phyloP scores from a whole-genome alignment of 2,888 invertebrate species.

The Drosophila recens region DNA sequence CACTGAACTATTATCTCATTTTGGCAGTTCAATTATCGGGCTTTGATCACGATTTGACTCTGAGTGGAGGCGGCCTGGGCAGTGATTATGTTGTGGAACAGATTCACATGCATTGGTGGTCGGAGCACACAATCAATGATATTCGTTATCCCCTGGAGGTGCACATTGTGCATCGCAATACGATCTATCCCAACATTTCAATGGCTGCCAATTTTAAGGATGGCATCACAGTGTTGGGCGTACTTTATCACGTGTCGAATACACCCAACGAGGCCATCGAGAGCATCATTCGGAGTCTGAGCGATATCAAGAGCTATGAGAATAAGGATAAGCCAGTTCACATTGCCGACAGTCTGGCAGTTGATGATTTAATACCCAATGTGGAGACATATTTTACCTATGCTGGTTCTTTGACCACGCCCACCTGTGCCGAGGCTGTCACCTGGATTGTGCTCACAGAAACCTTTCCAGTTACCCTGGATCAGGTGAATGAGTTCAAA shows the following conservation, averaged over 20 bases:
- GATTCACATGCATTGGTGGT: conserved; percentile 94
- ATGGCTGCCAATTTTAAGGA: conserved; percentile 86
- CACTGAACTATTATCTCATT: conserved; percentile 18
- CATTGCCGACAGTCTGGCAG: conserved; percentile 69
- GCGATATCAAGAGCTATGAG: conserved; percentile 71
- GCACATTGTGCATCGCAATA: conserved; percentile 89
- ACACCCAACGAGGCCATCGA: conserved; percentile 77
- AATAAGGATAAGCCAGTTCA: conserved; percentile 70
- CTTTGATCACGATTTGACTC: conserved; percentile 71
- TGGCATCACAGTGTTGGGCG: conserved; percentile 88
- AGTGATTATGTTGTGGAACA: conserved; percentile 88
- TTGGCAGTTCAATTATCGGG: conserved; percentile 77
- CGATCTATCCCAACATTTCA: conserved; percentile 85
- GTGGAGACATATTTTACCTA: conserved; percentile 88
- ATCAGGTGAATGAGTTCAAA: conserved; percentile 86
- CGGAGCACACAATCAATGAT: conserved; percentile 92
- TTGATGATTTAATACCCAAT: conserved; percentile 86
- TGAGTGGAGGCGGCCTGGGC: conserved; percentile 86
- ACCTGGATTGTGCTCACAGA: conserved; percentile 89
- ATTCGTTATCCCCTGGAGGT: conserved; percentile 88
- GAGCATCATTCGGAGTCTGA: conserved; percentile 77
- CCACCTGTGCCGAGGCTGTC: conserved; percentile 90
- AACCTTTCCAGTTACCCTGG: conserved; percentile 86
- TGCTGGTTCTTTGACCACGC: conserved; percentile 91
- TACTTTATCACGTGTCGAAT: conserved; percentile 87